Evolutionary conservation across 2,797 vertebrate species (phyloP).

Genomic region (Syngnathus rostellatus): DNA sequence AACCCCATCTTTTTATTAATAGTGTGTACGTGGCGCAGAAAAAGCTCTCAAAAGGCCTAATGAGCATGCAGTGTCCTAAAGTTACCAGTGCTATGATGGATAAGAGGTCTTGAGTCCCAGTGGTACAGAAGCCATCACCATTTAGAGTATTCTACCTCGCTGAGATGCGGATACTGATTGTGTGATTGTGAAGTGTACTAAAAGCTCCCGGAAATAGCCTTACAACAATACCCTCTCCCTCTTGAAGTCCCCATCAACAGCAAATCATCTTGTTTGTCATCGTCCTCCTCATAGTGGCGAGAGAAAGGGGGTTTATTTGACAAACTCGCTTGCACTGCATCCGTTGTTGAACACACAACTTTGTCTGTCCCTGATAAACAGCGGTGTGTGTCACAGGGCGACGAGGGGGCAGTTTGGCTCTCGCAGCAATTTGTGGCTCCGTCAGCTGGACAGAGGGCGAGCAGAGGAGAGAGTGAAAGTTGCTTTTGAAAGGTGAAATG

Average conservation of each 20-base stretch:
- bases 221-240: conserved; percentile 9
- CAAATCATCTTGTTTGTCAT: conserved; percentile 38
- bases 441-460: conserved; percentile 43
- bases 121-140: conserved; percentile 11
- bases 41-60: not conserved
- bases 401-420: conserved; percentile 39
- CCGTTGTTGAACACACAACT: not conserved
- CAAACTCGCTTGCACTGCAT: not conserved
- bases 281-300: conserved; percentile 23
- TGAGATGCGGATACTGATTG: conserved; percentile 17
- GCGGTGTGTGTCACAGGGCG: conserved; percentile 35
- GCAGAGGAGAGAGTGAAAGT: conserved; percentile 44
- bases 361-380: conserved; percentile 29
- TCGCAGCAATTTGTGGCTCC: conserved; percentile 51
- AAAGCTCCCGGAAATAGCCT: conserved; percentile 28
- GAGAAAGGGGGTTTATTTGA: not conserved
- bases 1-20: not conserved
- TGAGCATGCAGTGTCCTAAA: not conserved
- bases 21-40: not conserved
- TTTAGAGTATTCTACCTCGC: conserved; percentile 16
- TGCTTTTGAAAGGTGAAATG: conserved; percentile 46
- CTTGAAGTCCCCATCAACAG: conserved; percentile 28
- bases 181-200: conserved; percentile 31
- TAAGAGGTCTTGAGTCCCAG: not conserved
- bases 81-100: not conserved